Conservation (phyloP, 2,888 invertebrate species). For the Andrena fulva region DNA sequence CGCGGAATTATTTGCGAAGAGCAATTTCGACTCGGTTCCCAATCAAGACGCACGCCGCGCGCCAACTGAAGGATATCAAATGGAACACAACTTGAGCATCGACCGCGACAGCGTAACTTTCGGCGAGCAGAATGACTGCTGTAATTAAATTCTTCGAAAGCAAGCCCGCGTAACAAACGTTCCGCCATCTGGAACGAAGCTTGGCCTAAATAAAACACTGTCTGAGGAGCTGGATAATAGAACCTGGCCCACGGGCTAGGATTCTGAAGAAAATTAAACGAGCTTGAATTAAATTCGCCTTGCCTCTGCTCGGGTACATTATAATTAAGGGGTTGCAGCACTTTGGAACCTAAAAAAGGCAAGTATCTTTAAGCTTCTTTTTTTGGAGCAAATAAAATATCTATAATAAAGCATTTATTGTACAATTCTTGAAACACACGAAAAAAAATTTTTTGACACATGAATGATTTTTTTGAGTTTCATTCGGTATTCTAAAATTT, state of each 20-base stretch:
- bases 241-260: background rate
- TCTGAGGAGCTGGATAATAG: background rate
- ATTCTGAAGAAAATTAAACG: background rate
- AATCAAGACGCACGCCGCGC: slow-evolving; percentile 30
- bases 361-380: too few species aligned
- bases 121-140: background rate
- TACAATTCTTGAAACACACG: too few species aligned
- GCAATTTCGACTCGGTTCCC: slow-evolving; percentile 46
- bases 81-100: slow-evolving; percentile 5
- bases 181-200: background rate
- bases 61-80: slow-evolving; percentile 32
- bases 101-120: slow-evolving; percentile 19
- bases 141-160: slow-evolving; percentile 29
- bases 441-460: too few species aligned
- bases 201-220: background rate
- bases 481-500: too few species aligned
- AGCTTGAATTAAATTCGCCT: background rate
- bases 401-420: too few species aligned
- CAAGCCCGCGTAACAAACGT: background rate
- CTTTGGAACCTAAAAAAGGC: too few species aligned
- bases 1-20: slow-evolving; percentile 47
- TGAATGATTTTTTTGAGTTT: too few species aligned
- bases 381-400: too few species aligned
- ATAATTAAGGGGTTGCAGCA: background rate
- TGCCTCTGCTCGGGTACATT: background rate